Evolutionary conservation across 2,797 vertebrate genomes (phyloP), one percentile per base, ranked within the genome.

Genomic region (Aeoliscus strigatus): DNA sequence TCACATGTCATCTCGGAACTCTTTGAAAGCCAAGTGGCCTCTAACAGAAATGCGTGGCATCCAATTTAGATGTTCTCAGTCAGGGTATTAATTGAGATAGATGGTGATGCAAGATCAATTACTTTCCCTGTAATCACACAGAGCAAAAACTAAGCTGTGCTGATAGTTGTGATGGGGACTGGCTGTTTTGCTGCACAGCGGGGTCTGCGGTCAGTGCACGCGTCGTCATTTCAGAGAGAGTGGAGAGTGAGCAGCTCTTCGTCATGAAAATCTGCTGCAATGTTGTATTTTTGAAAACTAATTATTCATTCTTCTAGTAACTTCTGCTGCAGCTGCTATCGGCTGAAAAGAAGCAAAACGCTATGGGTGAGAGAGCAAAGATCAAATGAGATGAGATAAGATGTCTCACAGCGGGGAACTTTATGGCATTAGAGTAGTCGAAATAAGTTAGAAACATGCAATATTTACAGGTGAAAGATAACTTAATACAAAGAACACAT

Each of bases 21-120:
- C 25, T 66, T 50, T 59, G 68, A 74, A 66, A 66, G 60, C 68
- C 26, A 42, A 64, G 69, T 63, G 45, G 65, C 65, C 27, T 49
- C 60, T 70, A 67, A 75, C 58, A 13, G 53, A 76, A 67, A 67
- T 49, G 31, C 30, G 57, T 39, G 65, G 67, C 70, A 53, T 78
- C 61, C 57, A 52, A 70, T 73, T 75, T 67, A 59, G 63, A 56
- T 25, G 33, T 48, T 70, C 51, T 75, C 66, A 72, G 58, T 79
- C 73, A 60, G 52, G 44, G 32, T 39, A 35, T 66, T 77, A 79
- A 85, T 79, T 81, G 78, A 85, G 81, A 84, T 71, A 60, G 75
- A 82, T 81, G 74, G 59, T 58, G 68, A 80, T 65, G 73, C 69
- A 63, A 82, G 69, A 78, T 66, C 61, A 54, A 75, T 71, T 77